Evolutionary conservation across 2,113 vertebrate genomes (phyloP).

Genomic region (Spilogale gracilis): DNA sequence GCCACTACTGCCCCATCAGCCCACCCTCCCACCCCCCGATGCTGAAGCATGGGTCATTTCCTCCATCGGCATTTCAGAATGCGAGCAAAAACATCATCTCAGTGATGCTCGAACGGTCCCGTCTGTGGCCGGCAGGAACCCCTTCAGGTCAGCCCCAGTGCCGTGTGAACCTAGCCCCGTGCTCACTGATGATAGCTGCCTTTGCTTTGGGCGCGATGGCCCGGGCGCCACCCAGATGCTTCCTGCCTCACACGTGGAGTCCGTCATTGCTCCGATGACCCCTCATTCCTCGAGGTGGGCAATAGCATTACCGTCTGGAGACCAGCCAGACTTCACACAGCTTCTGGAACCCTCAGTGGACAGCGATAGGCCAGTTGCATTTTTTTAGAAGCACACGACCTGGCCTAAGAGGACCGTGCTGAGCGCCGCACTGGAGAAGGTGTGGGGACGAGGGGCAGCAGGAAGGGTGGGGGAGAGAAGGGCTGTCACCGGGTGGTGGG

Average conservation of each 20-base stretch:
- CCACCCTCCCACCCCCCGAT: no score
- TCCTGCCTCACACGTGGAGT: not conserved
- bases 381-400: not conserved
- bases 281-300: not conserved
- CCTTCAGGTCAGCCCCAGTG: no score
- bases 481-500: not conserved
- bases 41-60: not conserved
- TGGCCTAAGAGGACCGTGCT: not conserved
- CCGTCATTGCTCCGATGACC: not conserved
- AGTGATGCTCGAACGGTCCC: not conserved
- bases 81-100: not conserved
- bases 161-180: fast-evolving
- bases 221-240: not conserved
- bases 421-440: no score
- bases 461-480: no score
- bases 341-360: not conserved
- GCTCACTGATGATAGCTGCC: no score
- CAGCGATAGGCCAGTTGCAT: no score
- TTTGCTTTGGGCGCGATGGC: no score
- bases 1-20: fast-evolving
- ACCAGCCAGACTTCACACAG: no score
- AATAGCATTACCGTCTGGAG: not conserved
- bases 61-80: not conserved
- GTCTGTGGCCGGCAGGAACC: not conserved
- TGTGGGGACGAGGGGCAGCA: not conserved